Base-by-base conservation (phyloP, 1,140 invertebrate genomes). In the Argopecten irradians region DNA sequence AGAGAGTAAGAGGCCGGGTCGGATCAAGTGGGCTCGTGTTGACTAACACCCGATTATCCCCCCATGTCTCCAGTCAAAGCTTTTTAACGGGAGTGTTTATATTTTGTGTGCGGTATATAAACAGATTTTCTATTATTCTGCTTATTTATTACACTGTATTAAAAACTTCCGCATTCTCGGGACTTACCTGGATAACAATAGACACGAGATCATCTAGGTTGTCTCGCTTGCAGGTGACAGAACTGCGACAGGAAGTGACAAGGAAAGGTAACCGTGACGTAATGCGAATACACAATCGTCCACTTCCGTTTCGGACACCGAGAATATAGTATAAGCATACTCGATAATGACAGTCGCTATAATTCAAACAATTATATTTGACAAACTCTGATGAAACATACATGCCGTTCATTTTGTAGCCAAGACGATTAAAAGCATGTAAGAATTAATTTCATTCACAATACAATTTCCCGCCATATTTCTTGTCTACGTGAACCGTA, bases 381-480 rank as follows among this genome's bases (percentile, higher is more conserved):
- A 28, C 22, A 71, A 71, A 28, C n/a, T 11, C 7, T 46, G 43
- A n/a, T n/a, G n/a, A n/a, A n/a, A n/a, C n/a, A n/a, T n/a, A n/a
- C n/a, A n/a, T n/a, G n/a, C n/a, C n/a, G 28, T 71, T n/a, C 55
- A 71, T 2, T 11, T 19, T 2, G 5, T 39, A 13, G 19, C 13
- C 8, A 71, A 71, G n/a, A 71, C 55, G 55, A 28, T 28, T 71
- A 5, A 71, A 3, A 71, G 7, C 7, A 28, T 71, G 28, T 28
- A 71, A 71, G 5, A 7, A 28, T 71, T n/a, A 28, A 1, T 28
- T 28, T 8, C 22, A 71, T 36, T 13, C 16, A 84, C 19, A 36
- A 84, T 84, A 28, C 39, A 19, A 34, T 84, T 84, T 84, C 83
- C 83, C 83, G 83, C 83, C 83, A 84, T 84, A 84, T 84, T 28